Percentiles rank a stretch among this genome's conserved stretches.
These are phyloP conservation scores for Agelaius tricolor DNA, from an alignment of 2,113 vertebrate species.

Conservation along the genomic window DNA sequence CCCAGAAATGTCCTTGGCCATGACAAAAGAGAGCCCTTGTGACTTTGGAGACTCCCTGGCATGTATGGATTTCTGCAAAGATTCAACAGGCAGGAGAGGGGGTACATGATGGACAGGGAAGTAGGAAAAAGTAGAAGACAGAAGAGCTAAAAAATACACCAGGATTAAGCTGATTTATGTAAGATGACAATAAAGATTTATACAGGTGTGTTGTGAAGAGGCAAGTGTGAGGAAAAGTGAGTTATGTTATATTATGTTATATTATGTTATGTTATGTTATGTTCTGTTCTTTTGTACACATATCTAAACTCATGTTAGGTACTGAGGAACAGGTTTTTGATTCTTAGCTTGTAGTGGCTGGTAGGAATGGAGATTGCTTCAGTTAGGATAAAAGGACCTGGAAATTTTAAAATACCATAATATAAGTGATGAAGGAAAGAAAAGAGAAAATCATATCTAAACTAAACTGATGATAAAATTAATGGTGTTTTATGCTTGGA, in stretches of 20 bases:
- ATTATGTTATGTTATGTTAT: too few species aligned
- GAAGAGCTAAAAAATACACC: not conserved
- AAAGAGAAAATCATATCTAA: not conserved
- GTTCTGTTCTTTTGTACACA: not conserved
- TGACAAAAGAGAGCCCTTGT: not conserved
- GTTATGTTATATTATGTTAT: not conserved
- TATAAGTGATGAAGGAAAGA: not conserved
- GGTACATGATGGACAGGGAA: not conserved
- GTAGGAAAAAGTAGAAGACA: not conserved
- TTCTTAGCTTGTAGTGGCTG: not conserved
- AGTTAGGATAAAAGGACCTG: not conserved
- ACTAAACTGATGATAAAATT: not conserved
- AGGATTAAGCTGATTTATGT: not conserved
- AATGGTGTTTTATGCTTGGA: not conserved
- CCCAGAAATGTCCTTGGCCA: not conserved
- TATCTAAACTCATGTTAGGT: not conserved
- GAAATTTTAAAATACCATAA: not conserved
- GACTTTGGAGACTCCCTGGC: not conserved
- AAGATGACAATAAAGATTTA: not conserved
- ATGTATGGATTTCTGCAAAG: not conserved
- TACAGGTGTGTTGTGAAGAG: not conserved
- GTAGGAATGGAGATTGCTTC: not conserved
- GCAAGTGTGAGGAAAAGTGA: not conserved
- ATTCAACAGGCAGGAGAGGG: not conserved
- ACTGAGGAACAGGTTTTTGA: not conserved